These are phyloP conservation scores for Candoia aspera DNA, from an alignment of 2,113 vertebrate genomes.

Conservation along the genomic window DNA sequence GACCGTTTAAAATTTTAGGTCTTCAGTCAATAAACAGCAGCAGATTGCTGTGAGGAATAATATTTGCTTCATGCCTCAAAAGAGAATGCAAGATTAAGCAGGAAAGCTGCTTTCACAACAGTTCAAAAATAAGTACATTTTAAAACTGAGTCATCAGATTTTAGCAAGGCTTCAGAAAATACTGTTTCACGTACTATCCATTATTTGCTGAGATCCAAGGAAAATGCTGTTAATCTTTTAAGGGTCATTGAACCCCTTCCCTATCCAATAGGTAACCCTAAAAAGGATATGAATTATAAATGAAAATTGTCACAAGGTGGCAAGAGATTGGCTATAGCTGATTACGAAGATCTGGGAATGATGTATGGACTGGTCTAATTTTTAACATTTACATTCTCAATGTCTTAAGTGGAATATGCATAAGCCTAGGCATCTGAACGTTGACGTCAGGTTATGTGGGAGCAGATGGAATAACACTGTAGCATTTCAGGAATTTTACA, in stretches of 20 bases:
- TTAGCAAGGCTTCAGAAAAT: neutral
- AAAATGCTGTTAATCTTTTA: neutral
- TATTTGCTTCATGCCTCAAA: conserved; percentile 32
- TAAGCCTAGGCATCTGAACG: neutral
- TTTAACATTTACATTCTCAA: neutral
- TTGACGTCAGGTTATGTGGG: neutral
- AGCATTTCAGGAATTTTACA: neutral
- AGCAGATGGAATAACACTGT: neutral
- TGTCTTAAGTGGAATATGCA: neutral
- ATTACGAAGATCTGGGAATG: neutral
- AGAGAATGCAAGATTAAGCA: conserved; percentile 27
- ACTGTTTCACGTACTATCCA: neutral
- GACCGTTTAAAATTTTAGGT: conserved; percentile 38
- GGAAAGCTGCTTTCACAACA: conserved; percentile 28
- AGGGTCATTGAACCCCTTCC: neutral
- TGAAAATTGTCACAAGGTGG: neutral
- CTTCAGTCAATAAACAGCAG: conserved; percentile 45
- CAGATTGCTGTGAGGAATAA: conserved; percentile 21
- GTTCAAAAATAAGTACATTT: neutral
- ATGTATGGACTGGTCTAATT: neutral
- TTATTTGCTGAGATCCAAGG: neutral
- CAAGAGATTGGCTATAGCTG: neutral
- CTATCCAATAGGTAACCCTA: neutral
- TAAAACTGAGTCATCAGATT: neutral
- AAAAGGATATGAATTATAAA: neutral